Percentiles rank a stretch among this genome's conserved stretches.
Evolutionary conservation across 2,113 vertebrate species (phyloP).

Genomic region (Paradoxurus hermaphroditus): DNA sequence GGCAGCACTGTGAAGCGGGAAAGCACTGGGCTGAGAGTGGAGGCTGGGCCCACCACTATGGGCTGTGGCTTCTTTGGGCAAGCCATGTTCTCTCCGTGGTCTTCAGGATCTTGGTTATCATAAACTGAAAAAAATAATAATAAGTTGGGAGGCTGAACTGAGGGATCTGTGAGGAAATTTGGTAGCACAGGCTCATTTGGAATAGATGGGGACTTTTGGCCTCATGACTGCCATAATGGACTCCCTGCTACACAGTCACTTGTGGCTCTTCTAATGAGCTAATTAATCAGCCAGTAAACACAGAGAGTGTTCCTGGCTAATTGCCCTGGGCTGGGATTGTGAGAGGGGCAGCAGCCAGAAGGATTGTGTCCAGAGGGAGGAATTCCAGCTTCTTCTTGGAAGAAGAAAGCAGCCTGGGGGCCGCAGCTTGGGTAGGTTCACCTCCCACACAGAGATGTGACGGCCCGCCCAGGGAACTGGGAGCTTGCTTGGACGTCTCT

Average conservation of each 20-base stretch:
- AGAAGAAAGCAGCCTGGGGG: not conserved
- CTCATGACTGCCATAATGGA: not conserved
- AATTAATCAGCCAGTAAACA: not conserved
- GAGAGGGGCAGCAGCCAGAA: not conserved
- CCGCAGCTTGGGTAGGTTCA: not conserved
- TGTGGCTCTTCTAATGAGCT: not conserved
- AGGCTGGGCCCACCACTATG: too few species aligned
- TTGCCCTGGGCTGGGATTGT: not conserved
- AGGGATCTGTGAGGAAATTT: not conserved
- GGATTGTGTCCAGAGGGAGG: conserved; percentile 2
- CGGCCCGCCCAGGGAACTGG: not conserved
- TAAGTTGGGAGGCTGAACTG: not conserved
- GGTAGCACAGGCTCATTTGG: not conserved
- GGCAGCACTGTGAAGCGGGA: not conserved
- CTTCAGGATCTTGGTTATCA: not conserved
- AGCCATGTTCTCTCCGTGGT: not conserved
- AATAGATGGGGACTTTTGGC: not conserved
- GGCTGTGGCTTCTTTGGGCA: not conserved
- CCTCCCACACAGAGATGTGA: not conserved
- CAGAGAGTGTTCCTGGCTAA: not conserved
- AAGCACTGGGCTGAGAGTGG: not conserved
- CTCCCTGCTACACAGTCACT: not conserved
- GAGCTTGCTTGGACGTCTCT: not conserved
- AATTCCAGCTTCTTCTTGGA: conserved; percentile 48
- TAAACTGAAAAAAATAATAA: not conserved